Evolutionary conservation across 2,113 vertebrate species (phyloP).

Genomic region (Pao palembangensis): DNA sequence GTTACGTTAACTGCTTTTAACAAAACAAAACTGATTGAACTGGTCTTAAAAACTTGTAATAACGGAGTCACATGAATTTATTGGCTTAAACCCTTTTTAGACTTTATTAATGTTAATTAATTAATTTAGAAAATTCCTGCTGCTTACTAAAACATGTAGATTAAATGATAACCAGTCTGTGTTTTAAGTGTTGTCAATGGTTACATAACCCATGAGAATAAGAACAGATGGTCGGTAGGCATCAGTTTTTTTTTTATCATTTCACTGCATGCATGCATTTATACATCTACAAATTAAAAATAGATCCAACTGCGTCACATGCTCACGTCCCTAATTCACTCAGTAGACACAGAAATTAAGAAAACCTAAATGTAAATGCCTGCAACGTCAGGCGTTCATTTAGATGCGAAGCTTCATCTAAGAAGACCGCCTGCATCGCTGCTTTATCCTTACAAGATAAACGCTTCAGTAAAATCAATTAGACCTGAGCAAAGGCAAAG

Average conservation of each 20-base stretch:
- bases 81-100: not conserved
- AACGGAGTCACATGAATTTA: not conserved
- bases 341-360: not conserved
- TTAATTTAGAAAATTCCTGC: no score
- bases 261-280: slow-evolving; percentile 51
- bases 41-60: not conserved
- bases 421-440: no score
- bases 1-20: no score
- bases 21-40: not conserved
- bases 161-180: no score
- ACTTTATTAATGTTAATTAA: no score
- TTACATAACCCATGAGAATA: not conserved
- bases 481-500: not conserved
- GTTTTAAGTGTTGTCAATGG: not conserved
- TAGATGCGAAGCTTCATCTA: no score
- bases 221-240: slow-evolving; percentile 38
- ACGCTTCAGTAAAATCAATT: not conserved
- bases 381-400: no score
- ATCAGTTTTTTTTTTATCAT: slow-evolving; percentile 45
- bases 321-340: slow-evolving; percentile 24
- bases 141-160: no score
- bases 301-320: slow-evolving; percentile 22
- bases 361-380: no score
- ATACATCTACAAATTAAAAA: slow-evolving; percentile 2
- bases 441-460: no score